A percentile compares a stretch with the other conserved stretches of the same genome.
Evolutionary conservation across 1,140 invertebrate genomes (phyloP).

Genomic region (Leptinotarsa defecta): DNA sequence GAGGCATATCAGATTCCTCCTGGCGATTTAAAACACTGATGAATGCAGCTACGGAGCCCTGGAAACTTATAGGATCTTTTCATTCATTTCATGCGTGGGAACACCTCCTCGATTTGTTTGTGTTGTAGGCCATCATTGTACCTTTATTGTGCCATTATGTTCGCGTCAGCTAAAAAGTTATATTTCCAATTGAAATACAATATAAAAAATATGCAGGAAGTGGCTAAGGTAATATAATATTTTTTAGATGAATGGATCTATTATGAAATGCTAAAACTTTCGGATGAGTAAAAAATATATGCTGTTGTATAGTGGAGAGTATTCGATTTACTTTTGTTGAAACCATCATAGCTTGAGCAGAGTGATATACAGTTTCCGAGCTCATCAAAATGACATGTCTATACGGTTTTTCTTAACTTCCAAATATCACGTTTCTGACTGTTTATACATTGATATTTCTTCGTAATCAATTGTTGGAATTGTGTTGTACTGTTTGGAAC

Average conservation of each 20-base stretch:
- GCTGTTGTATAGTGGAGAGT: background rate
- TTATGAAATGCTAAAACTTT: background rate
- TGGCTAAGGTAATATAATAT: slow-evolving; percentile 4
- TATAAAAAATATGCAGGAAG: slow-evolving; percentile 13
- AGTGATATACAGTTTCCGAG: too few species aligned
- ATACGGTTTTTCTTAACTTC: too few species aligned
- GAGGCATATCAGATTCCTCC: slow-evolving; percentile 18
- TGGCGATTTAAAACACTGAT: slow-evolving; percentile 19
- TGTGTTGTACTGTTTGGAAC: too few species aligned
- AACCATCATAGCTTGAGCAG: too few species aligned
- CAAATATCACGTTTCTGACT: too few species aligned
- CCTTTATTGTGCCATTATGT: background rate
- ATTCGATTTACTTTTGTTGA: background rate
- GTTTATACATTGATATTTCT: too few species aligned
- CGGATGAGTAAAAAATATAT: background rate
- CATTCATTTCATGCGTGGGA: slow-evolving; percentile 18
- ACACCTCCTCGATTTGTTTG: slow-evolving; percentile 22
- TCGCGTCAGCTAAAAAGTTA: slow-evolving; percentile 23
- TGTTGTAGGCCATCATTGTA: slow-evolving; percentile 4
- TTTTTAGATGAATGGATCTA: background rate
- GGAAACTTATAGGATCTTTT: slow-evolving; percentile 5
- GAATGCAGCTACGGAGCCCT: slow-evolving; percentile 7
- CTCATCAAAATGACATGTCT: too few species aligned
- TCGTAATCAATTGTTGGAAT: too few species aligned
- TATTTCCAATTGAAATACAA: slow-evolving; percentile 18